Conservation (phyloP, 2,797 vertebrate species). For the Echeneis naucrates region DNA sequence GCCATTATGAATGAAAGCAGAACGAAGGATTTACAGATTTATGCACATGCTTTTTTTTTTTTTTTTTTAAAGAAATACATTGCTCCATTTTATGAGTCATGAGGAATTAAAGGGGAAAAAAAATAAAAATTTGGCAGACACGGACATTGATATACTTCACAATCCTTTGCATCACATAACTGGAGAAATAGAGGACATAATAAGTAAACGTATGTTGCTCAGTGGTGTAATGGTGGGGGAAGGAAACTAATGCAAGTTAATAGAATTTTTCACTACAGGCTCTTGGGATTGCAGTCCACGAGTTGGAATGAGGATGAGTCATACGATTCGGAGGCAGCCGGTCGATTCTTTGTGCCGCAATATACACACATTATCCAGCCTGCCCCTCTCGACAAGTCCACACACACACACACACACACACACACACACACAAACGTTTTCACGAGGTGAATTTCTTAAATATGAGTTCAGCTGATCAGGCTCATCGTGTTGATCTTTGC, state of each 20-base stretch:
- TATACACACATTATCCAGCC: slow-evolving; percentile 64
- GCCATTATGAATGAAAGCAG: slow-evolving; percentile 41
- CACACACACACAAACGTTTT: slow-evolving; percentile 23
- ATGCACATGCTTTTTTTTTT: slow-evolving; percentile 22
- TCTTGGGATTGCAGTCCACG: slow-evolving; percentile 61
- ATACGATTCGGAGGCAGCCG: slow-evolving; percentile 70
- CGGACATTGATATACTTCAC: slow-evolving; percentile 33
- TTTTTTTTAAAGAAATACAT: slow-evolving; percentile 37
- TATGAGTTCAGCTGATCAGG: slow-evolving; percentile 37
- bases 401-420: slow-evolving; percentile 17
- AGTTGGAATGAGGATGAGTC: slow-evolving; percentile 77
- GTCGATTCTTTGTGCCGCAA: slow-evolving; percentile 67
- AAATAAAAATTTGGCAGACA: slow-evolving; percentile 54
- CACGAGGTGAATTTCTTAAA: slow-evolving; percentile 38
- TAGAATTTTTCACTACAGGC: slow-evolving; percentile 61
- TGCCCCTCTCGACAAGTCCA: slow-evolving; percentile 30
- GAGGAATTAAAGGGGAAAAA: slow-evolving; percentile 49
- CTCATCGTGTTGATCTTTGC: slow-evolving; percentile 65
- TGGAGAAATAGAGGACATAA: slow-evolving; percentile 10
- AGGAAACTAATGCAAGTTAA: slow-evolving; percentile 70
- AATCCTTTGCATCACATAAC: slow-evolving; percentile 23
- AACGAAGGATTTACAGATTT: slow-evolving; percentile 58
- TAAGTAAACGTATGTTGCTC: slow-evolving; percentile 33
- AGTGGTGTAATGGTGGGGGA: slow-evolving; percentile 53
- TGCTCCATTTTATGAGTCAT: slow-evolving; percentile 65